Evolutionary conservation across 2,797 vertebrate species (phyloP).

Genomic region (Clarias pachynema): DNA sequence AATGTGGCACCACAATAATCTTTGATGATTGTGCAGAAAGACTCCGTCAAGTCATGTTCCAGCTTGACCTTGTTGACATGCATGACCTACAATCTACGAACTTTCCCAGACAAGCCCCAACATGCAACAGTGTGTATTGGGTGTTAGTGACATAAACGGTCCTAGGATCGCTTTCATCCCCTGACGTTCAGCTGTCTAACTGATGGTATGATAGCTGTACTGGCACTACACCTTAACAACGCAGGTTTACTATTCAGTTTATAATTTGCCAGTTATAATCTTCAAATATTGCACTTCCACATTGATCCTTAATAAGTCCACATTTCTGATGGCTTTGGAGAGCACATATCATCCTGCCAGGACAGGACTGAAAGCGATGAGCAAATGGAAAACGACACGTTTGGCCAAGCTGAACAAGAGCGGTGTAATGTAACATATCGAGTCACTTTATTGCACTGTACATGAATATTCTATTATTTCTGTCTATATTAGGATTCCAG

Average conservation of each 20-base stretch:
- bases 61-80: neutral
- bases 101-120: neutral
- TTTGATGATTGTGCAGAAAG: neutral
- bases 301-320: neutral
- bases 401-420: neutral
- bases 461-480: conserved; percentile 37
- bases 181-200: conserved; percentile 29
- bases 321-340: neutral
- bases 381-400: neutral
- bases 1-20: neutral
- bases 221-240: neutral
- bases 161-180: conserved; percentile 21
- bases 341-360: neutral
- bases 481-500: conserved; percentile 46
- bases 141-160: conserved; percentile 16
- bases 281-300: neutral
- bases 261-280: neutral
- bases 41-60: conserved; percentile 6
- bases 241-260: neutral
- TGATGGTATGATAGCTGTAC: conserved; percentile 30
- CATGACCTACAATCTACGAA: neutral
- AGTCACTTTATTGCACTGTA: conserved; percentile 3
- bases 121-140: neutral
- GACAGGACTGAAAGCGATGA: neutral
- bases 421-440: neutral